Percentiles rank a stretch among this genome's conserved stretches.
Evolutionary conservation across 2,113 vertebrate species (phyloP).

Genomic region (Crotalus viridis): DNA sequence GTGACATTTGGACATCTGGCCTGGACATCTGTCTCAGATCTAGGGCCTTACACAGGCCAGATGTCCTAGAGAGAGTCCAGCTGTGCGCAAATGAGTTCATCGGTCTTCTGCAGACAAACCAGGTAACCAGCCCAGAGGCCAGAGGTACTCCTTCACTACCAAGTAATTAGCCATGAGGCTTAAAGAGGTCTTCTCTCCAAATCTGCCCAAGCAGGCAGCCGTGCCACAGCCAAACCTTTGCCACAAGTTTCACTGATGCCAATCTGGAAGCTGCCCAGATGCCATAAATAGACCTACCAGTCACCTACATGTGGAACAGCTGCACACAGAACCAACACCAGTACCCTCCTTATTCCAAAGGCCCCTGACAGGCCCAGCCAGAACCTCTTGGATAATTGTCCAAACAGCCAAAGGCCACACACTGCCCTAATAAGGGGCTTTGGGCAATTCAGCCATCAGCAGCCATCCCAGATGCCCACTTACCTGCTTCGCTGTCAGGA

Average conservation of each 20-base stretch:
- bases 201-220: not conserved
- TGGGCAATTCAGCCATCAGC: accelerated
- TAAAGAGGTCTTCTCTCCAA: not conserved
- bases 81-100: not conserved
- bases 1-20: not conserved
- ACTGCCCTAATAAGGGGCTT: not conserved
- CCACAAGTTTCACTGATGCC: not conserved
- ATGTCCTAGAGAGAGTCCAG: not conserved
- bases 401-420: accelerated
- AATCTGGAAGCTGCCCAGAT: not conserved
- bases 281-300: not conserved
- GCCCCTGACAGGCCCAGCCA: too few relatives aligned
- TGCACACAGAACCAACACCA: not conserved
- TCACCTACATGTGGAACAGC: not conserved
- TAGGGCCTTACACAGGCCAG: not conserved
- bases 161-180: not conserved
- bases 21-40: not conserved
- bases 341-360: not conserved
- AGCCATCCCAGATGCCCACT: constrained; percentile 42
- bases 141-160: not conserved
- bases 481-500: constrained; percentile 65
- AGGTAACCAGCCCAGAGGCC: not conserved
- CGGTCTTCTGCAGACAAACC: not conserved
- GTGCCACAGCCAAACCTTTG: not conserved
- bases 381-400: not conserved